Conservation (phyloP, 2,797 vertebrate species). For the Artibeus jamaicensis region DNA sequence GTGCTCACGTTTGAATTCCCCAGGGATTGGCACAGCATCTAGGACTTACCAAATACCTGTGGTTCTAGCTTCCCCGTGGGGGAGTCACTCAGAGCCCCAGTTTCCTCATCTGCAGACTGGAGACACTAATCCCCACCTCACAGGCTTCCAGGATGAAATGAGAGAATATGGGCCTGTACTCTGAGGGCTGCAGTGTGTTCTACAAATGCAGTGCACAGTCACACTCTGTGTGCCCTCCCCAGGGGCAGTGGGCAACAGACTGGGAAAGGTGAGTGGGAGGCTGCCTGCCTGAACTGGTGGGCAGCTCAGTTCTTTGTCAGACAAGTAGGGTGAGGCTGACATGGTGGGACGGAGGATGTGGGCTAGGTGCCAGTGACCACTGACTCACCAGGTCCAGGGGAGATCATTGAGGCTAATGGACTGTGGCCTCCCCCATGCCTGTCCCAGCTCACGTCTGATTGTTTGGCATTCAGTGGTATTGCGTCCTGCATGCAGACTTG, state of each 20-base stretch:
- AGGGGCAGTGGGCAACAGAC: neutral
- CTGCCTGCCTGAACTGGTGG: neutral
- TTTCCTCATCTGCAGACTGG: neutral
- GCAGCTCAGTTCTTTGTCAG: neutral
- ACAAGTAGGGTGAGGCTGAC: neutral
- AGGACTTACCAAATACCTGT: neutral
- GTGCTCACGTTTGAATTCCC: neutral
- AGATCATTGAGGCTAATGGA: neutral
- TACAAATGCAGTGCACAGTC: neutral
- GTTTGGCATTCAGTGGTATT: neutral
- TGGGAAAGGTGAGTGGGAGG: neutral
- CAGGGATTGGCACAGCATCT: neutral
- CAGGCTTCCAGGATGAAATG: neutral
- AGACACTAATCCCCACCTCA: too few species aligned
- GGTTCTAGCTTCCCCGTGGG: neutral
- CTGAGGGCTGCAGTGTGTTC: neutral
- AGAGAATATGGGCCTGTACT: fast-evolving
- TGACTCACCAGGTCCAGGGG: neutral
- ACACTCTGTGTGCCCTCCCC: neutral
- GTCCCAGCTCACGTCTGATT: neutral
- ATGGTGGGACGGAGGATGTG: neutral
- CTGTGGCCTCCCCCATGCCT: neutral
- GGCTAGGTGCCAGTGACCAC: neutral
- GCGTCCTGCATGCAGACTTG: neutral
- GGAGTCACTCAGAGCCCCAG: neutral